phyloP scores from a whole-genome alignment of 1,140 invertebrate species.

The Drosophila ercepeae region DNA sequence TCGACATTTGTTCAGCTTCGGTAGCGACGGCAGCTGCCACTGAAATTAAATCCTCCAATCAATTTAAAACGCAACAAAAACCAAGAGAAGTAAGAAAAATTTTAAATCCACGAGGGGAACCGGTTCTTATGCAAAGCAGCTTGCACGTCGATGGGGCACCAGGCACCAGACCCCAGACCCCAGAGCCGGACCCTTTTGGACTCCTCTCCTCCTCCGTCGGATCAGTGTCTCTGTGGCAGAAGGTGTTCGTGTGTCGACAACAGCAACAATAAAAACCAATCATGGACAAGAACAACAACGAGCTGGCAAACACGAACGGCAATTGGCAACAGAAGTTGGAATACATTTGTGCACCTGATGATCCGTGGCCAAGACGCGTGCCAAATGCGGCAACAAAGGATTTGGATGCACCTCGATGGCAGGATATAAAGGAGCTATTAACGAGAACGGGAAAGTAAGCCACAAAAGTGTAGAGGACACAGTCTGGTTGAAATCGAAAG shows the following conservation, averaged over 20 bases:
- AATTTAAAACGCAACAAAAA: slow-evolving; percentile 62
- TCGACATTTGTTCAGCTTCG: slow-evolving; percentile 43
- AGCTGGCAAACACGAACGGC: slow-evolving; percentile 6
- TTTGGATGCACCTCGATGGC: slow-evolving; percentile 39
- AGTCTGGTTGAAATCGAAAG: slow-evolving; percentile 50
- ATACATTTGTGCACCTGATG: slow-evolving; percentile 64
- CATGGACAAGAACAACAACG: slow-evolving; percentile 32
- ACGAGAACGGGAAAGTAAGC: slow-evolving; percentile 11
- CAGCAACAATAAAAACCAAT: slow-evolving; percentile 56
- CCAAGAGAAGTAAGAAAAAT: slow-evolving; percentile 23
- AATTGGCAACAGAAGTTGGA: slow-evolving; percentile 20
- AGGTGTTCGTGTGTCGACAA: slow-evolving; percentile 57
- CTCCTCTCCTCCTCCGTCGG: slow-evolving; percentile 18
- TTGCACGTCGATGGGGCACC: slow-evolving; percentile 24
- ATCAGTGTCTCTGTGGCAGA: slow-evolving; percentile 30
- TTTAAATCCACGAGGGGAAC: slow-evolving; percentile 63
- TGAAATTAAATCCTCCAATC: slow-evolving; percentile 81
- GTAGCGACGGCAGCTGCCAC: slow-evolving; percentile 68
- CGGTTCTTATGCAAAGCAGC: slow-evolving; percentile 79
- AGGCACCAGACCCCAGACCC: neutral
- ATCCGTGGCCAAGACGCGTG: slow-evolving; percentile 67
- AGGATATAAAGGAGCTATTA: slow-evolving; percentile 11
- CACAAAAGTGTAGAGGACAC: neutral
- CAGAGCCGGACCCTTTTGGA: neutral
- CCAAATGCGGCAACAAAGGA: slow-evolving; percentile 69